Base-by-base conservation (phyloP, 2,113 vertebrate species). In the Ceratotherium simum region DNA sequence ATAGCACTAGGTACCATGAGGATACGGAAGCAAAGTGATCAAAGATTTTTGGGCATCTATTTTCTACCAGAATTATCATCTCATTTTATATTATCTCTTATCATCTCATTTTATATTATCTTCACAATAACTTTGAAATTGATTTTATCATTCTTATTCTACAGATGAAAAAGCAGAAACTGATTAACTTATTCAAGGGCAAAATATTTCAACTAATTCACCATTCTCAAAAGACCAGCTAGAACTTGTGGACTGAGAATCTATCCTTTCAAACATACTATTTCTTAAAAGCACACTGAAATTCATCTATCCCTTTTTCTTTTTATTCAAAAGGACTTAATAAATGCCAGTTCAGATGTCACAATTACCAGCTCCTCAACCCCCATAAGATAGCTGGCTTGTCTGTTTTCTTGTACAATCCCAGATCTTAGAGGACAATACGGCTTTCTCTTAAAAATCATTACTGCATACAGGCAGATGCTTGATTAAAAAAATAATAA, bases 121-220 rank as follows among this genome's bases (percentile, higher is more conserved):
- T 75, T 70, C 20, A 76, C 21, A 80, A 51, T 60, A 85, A 69
- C 36, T 69, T 51, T 84, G 54, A 83, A 70, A 83, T 70, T 78
- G 23, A n/a, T 51, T 11, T 46, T 60, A 67, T 5, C 4, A 64
- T 62, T 90, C 31, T 48, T 17, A 82, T 87, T 70, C 87, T 56
- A 86, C 18, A 69, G 21, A 81, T 76, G 20, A 69, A 51, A 85
- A 90, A 51, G 14, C 5, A 95, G 18, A 92, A 73, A 79, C 8
- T 39, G 11, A 31, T 46, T 85, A 75, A 39, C 1, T 58, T 8
- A 65, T 18, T 90, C 11, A 54, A 73, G 18, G 10, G 12, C 4
- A 75, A 80, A 81, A 7, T 23, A 36, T 62, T 62, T 17, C 46
- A 80, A 65, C 27, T 33, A 36, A 62, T 82, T 73, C 17, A 33